Conservation (phyloP, 2,797 vertebrate genomes). For the Australoheros facetus region DNA sequence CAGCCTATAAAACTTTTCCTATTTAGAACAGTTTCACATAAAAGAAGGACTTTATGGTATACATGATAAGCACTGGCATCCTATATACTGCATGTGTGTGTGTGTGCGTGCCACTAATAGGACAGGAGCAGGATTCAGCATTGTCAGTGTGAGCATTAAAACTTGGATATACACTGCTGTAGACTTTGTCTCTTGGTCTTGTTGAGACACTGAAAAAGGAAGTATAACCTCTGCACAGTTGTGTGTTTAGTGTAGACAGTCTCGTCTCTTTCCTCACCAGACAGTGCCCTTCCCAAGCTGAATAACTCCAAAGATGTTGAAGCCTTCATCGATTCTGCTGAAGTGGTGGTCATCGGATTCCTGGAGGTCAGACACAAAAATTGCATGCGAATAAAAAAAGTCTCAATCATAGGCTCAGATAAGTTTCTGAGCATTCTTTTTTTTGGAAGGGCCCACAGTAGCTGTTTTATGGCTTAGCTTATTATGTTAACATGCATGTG, state of each 20-base stretch:
- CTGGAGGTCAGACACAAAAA: slow-evolving; percentile 76
- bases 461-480: slow-evolving; percentile 14
- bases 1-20: no score
- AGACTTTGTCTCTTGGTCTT: neutral
- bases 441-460: slow-evolving; percentile 1
- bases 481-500: slow-evolving; percentile 18
- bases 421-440: slow-evolving; percentile 3
- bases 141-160: no score
- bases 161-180: neutral
- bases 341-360: slow-evolving; percentile 82
- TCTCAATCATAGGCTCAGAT: slow-evolving; percentile 12
- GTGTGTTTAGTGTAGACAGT: neutral
- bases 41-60: neutral
- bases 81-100: neutral
- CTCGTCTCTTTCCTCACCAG: slow-evolving; percentile 45
- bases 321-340: slow-evolving; percentile 78
- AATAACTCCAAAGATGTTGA: slow-evolving; percentile 67
- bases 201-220: neutral
- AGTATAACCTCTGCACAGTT: neutral
- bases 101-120: neutral
- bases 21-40: neutral
- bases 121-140: no score
- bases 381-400: neutral
- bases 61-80: neutral
- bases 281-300: slow-evolving; percentile 61